Evolutionary conservation across 2,113 vertebrate genomes (phyloP).

Genomic region (Psittacus erithacus): DNA sequence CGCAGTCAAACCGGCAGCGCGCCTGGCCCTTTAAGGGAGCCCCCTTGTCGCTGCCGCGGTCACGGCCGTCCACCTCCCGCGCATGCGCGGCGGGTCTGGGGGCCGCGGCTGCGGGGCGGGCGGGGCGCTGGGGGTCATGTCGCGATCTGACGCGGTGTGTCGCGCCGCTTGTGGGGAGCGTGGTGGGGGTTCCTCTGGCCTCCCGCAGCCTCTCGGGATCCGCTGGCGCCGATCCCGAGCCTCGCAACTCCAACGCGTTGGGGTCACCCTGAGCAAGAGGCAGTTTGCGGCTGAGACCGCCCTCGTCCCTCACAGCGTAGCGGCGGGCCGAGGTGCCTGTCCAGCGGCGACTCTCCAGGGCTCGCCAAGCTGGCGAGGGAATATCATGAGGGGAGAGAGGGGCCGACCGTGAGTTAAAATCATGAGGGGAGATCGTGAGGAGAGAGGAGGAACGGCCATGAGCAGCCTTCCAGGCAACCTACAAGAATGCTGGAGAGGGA

Average conservation of each 20-base stretch:
- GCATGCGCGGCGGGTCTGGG: background rate
- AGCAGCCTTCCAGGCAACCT: background rate
- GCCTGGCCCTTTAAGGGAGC: constrained; percentile 5
- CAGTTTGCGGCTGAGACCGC: background rate
- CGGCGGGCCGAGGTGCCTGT: fast-evolving
- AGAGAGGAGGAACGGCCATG: background rate
- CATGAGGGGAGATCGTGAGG: too few relatives aligned
- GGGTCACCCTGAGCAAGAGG: background rate
- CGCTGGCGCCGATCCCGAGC: background rate
- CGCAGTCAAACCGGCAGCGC: too few relatives aligned
- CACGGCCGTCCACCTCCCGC: background rate
- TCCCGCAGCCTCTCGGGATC: background rate
- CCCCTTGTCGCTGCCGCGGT: background rate
- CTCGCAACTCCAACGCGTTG: fast-evolving
- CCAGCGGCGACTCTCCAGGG: background rate
- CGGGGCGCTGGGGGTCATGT: background rate
- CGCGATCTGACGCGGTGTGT: background rate
- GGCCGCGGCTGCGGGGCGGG: background rate
- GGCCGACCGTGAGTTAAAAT: too few relatives aligned
- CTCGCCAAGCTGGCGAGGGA: background rate
- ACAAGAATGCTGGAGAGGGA: background rate
- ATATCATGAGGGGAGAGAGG: background rate
- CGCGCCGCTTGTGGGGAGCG: fast-evolving
- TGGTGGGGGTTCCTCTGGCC: background rate
- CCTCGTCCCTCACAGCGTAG: fast-evolving